Evolutionary conservation across 2,797 vertebrate genomes (phyloP).

Genomic region (Chanos chanos): DNA sequence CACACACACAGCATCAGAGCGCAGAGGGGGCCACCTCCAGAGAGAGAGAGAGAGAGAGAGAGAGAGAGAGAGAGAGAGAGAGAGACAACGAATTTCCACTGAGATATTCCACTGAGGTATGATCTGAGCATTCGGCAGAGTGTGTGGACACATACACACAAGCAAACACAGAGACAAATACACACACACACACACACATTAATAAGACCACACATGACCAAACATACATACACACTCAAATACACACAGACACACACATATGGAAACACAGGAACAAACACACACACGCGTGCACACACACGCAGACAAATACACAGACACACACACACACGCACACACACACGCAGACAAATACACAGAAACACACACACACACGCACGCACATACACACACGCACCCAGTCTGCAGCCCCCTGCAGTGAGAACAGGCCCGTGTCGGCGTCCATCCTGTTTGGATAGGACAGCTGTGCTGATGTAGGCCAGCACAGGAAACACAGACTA

Average conservation of each 20-base stretch:
- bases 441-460: no score
- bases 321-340: neutral
- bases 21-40: neutral
- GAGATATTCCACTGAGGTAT: no score
- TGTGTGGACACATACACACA: no score
- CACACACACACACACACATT: neutral
- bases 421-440: neutral
- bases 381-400: neutral
- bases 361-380: conserved; percentile 9
- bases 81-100: neutral
- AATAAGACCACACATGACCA: neutral
- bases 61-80: neutral
- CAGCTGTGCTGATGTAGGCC: neutral
- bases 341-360: neutral
- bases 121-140: no score
- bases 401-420: neutral
- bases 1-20: neutral
- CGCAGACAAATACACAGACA: conserved; percentile 7
- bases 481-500: neutral
- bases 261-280: no score
- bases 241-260: no score
- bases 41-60: no score
- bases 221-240: conserved; percentile 25
- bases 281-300: no score
- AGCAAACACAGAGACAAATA: no score